Conservation (phyloP, 1,140 invertebrate genomes). For the Neotoxoptera formosana region DNA sequence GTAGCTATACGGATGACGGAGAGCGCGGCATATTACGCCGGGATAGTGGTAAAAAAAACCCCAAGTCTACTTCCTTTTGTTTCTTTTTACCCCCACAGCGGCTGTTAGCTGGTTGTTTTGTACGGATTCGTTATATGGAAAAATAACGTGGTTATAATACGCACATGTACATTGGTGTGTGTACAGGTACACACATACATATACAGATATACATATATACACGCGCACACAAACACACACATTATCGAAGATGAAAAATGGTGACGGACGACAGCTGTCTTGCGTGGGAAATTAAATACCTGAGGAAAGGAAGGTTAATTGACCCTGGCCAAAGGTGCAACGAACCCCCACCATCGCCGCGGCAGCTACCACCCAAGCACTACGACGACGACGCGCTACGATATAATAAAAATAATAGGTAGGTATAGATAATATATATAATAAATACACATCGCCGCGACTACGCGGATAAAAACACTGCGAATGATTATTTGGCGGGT, state of each 20-base stretch:
- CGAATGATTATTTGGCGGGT: conserved; percentile 39
- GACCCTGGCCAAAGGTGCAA: conserved; percentile 57
- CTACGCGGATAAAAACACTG: background rate
- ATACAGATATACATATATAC: background rate
- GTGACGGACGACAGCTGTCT: conserved; percentile 57
- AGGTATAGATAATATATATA: background rate
- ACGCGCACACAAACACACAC: background rate
- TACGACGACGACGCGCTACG: background rate
- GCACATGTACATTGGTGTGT: background rate
- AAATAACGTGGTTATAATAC: conserved; percentile 35
- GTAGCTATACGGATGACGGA: background rate
- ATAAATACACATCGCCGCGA: background rate
- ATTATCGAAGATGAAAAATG: conserved; percentile 58
- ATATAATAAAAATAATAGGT: conserved; percentile 13
- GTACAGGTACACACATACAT: background rate
- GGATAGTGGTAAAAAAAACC: conserved; percentile 18
- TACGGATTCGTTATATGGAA: conserved; percentile 49
- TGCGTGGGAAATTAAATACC: conserved; percentile 58
- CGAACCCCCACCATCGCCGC: conserved; percentile 26
- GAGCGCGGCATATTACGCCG: background rate
- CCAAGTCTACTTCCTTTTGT: conserved; percentile 54
- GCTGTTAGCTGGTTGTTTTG: conserved; percentile 39
- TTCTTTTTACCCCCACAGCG: conserved; percentile 53
- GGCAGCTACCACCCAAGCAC: background rate
- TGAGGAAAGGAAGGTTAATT: conserved; percentile 56